These are phyloP conservation scores for Pelobates fuscus DNA, from an alignment of 2,113 vertebrate species.

Conservation along the genomic window DNA sequence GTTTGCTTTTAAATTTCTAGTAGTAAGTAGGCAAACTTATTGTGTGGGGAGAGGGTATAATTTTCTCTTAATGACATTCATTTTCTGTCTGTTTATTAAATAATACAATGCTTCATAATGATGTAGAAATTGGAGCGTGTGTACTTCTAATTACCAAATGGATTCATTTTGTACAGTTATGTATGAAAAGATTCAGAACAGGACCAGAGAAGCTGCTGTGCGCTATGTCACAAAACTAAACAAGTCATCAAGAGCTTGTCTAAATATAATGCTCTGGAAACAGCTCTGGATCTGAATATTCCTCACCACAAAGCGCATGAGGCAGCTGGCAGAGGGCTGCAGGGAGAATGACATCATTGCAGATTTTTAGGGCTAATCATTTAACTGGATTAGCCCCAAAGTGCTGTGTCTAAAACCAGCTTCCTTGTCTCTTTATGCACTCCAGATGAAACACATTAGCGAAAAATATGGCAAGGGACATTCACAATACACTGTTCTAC, in stretches of 20 bases:
- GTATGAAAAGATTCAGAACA: slow-evolving; percentile 7
- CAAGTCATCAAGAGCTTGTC: slow-evolving; percentile 53
- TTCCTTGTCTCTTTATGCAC: slow-evolving; percentile 87
- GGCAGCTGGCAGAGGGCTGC: slow-evolving; percentile 75
- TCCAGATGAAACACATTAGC: slow-evolving; percentile 97
- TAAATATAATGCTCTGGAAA: slow-evolving; percentile 53
- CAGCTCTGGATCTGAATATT: slow-evolving; percentile 55
- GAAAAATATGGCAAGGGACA: slow-evolving; percentile 94
- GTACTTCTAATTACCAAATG: neutral
- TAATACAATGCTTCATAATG: too few relatives aligned
- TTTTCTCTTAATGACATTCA: too few relatives aligned
- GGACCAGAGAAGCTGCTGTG: neutral
- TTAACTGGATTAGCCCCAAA: slow-evolving; percentile 87
- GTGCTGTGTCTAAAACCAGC: slow-evolving; percentile 85
- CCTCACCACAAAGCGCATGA: slow-evolving; percentile 76
- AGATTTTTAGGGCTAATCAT: slow-evolving; percentile 86
- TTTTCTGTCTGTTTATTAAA: too few relatives aligned
- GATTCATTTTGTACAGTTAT: neutral
- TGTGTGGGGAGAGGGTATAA: too few relatives aligned
- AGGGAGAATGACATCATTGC: slow-evolving; percentile 83
- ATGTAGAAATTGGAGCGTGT: too few relatives aligned
- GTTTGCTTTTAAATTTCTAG: too few relatives aligned
- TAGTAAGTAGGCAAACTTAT: too few relatives aligned
- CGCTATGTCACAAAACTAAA: slow-evolving; percentile 45
- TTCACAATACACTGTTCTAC: slow-evolving; percentile 84